Conservation (phyloP, 2,797 vertebrate species). For the Enteromius viviparus region DNA sequence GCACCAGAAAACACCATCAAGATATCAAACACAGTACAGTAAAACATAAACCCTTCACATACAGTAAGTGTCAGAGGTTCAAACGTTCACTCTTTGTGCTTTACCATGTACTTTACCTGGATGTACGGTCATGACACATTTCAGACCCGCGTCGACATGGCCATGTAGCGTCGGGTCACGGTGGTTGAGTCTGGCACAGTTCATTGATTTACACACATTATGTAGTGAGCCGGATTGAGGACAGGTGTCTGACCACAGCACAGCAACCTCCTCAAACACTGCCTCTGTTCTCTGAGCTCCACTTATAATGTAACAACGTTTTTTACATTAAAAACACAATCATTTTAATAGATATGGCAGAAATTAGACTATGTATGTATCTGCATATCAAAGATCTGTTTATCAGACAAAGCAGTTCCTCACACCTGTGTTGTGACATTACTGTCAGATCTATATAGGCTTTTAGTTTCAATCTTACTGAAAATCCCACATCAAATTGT, state of each 20-base stretch:
- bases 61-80: slow-evolving; percentile 31
- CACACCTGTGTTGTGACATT: not conserved
- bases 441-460: not conserved
- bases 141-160: not conserved
- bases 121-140: slow-evolving; percentile 29
- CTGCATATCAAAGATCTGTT: not conserved
- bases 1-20: slow-evolving; percentile 27
- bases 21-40: slow-evolving; percentile 31
- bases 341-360: no score
- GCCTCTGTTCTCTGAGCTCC: not conserved
- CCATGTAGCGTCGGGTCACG: slow-evolving; percentile 28
- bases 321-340: not conserved
- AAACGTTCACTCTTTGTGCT: slow-evolving; percentile 3
- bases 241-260: not conserved
- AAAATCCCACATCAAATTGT: not conserved
- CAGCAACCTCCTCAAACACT: not conserved
- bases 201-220: not conserved
- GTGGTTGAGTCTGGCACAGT: slow-evolving; percentile 16
- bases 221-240: not conserved
- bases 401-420: not conserved
- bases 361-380: no score
- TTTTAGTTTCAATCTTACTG: not conserved
- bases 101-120: slow-evolving; percentile 32
- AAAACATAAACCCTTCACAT: slow-evolving; percentile 9
- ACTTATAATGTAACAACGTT: not conserved